phyloP scores from a whole-genome alignment of 2,113 vertebrate species.

The Alces alces region DNA sequence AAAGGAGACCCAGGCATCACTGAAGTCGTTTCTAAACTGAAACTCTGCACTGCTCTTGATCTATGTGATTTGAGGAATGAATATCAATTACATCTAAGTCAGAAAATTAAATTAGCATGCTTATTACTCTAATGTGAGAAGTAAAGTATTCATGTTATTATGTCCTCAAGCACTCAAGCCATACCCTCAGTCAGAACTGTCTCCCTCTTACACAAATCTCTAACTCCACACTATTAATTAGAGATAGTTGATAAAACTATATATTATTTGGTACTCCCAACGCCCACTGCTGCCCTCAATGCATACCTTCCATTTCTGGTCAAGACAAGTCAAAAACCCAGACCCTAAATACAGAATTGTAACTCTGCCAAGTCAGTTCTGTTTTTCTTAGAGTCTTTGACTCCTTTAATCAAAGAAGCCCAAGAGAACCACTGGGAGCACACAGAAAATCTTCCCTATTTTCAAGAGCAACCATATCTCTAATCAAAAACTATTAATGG shows the following conservation, averaged over 20 bases:
- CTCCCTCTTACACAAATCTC: neutral
- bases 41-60: neutral
- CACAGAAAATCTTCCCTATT: neutral
- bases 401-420: neutral
- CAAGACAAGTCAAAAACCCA: neutral
- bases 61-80: neutral
- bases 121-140: neutral
- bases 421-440: neutral
- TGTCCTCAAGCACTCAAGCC: no score
- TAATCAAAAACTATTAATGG: neutral
- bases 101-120: neutral
- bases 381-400: neutral
- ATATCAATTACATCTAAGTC: neutral
- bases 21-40: neutral
- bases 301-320: neutral
- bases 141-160: neutral
- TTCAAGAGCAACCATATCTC: neutral
- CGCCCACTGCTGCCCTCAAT: neutral
- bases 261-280: neutral
- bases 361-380: neutral
- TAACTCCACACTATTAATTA: neutral
- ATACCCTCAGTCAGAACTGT: neutral
- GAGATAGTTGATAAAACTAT: neutral
- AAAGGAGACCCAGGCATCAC: neutral
- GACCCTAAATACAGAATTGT: neutral